These are phyloP conservation scores for Drosophila oshimai DNA, from an alignment of 1,140 invertebrate species.

Conservation along the genomic window DNA sequence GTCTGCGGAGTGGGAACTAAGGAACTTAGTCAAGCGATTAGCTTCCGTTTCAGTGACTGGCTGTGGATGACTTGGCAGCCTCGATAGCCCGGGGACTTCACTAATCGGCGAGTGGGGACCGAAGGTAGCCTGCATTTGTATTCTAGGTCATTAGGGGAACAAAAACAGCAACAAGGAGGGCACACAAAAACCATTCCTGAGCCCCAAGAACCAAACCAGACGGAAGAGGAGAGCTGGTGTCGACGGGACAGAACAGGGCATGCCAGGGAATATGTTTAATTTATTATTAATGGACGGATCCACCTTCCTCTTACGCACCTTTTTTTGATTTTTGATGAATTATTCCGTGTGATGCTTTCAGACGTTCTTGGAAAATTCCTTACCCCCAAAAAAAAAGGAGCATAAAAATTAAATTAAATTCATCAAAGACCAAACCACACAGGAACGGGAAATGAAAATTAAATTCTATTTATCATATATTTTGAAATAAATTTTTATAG, in stretches of 20 bases:
- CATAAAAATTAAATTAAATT: background rate
- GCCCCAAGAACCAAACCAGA: background rate
- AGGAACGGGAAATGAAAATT: background rate
- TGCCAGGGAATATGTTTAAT: constrained; percentile 61
- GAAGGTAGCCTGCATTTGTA: constrained; percentile 15
- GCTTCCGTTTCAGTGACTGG: constrained; percentile 59
- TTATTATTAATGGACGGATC: constrained; percentile 62
- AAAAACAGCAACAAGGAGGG: background rate
- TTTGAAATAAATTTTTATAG: constrained; percentile 5
- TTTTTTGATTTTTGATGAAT: constrained; percentile 55
- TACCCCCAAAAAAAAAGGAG: background rate
- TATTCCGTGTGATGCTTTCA: constrained; percentile 30
- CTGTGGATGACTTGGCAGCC: constrained; percentile 55
- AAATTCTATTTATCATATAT: background rate
- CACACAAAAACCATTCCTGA: constrained; percentile 17
- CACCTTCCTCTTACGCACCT: background rate
- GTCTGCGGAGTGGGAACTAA: constrained; percentile 3
- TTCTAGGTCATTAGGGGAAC: constrained; percentile 64
- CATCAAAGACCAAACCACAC: background rate
- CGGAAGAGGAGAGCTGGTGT: background rate
- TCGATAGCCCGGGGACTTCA: constrained; percentile 47
- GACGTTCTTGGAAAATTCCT: constrained; percentile 15
- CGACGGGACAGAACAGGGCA: constrained; percentile 22
- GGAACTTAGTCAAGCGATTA: constrained; percentile 74
- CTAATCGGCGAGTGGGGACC: constrained; percentile 16